Base-by-base conservation (phyloP, 2,888 invertebrate genomes). In the Tinea pellionella region DNA sequence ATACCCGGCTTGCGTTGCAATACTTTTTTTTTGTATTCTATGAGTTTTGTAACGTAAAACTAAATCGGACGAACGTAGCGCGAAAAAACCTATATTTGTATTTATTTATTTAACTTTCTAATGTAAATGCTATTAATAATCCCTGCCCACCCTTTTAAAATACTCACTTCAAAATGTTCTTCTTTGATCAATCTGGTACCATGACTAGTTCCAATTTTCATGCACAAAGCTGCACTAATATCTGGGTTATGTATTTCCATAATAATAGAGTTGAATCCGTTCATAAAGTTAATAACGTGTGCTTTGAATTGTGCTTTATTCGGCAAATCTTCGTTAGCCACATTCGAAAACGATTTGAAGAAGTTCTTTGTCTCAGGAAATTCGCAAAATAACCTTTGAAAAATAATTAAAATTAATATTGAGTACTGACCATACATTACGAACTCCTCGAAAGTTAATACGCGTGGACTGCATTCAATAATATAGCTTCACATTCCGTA, bases 221-320 rank as follows among this genome's bases (percentile, higher is more conserved):
- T 65, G 77, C 81, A 78, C 67, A 79, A 69, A 0, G 67, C 76
- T 0, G 69, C 65, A 1, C 78, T 80, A 0, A 80, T 63, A 7
- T 77, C 74, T 0, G 83, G 82, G 9, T 77, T 68, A 19, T 75
- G 59, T 1, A 85, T 64, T 61, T 75, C 72, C 0, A 60, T 59
- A 2, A 85, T 71, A 0, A 74, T 70, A 2, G 67, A 65, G 64
- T 77, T 69, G 0, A 83, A 47, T 0, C 77, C 62, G 0, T 74
- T 65, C 78, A 85, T 81, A 0, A 83, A 65, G 61, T 71, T 78
- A 6, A 78, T 69, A 0, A 76, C 71, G 62, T 85, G 84, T 0
- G 81, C 80, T 60, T 70, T 73, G 62, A 83, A 84, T 55, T 70
- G 70, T 3, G 66, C 62, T 42, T 69, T 77, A 1, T 61, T 59